Percentiles rank a stretch among this genome's conserved stretches.
These are phyloP conservation scores for Galbula dea DNA, from an alignment of 2,113 vertebrate species.

Conservation along the genomic window DNA sequence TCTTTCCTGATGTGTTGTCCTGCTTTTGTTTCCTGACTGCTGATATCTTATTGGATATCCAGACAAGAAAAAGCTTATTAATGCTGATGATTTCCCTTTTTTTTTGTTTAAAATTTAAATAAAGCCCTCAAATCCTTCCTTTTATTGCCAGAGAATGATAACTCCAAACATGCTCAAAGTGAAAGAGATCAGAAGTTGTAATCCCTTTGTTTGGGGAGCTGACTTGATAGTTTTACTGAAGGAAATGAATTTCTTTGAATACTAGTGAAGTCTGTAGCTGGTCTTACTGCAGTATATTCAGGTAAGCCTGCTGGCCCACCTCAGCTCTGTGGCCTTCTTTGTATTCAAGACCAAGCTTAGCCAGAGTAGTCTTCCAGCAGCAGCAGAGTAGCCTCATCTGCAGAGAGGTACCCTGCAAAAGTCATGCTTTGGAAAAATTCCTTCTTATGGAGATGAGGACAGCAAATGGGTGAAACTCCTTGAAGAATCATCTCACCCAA, in stretches of 20 bases:
- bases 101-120: neutral
- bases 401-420: neutral
- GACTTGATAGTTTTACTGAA: neutral
- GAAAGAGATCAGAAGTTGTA: neutral
- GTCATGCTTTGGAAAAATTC: neutral
- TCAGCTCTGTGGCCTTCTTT: neutral
- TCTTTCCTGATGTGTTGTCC: neutral
- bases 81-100: neutral
- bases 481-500: neutral
- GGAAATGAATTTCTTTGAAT: neutral
- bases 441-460: neutral
- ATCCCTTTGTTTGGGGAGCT: neutral
- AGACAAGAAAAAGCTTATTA: neutral
- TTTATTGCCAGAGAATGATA: neutral
- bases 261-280: neutral
- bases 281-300: neutral
- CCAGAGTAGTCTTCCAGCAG: neutral
- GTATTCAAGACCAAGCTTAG: neutral
- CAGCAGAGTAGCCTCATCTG: neutral
- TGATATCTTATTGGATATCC: fast-evolving
- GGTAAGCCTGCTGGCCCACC: neutral
- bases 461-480: neutral
- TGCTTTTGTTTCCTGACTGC: neutral
- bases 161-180: neutral
- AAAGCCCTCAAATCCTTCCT: neutral